Base-by-base conservation (phyloP, 2,888 invertebrate species). In the Thelaira solivaga region DNA sequence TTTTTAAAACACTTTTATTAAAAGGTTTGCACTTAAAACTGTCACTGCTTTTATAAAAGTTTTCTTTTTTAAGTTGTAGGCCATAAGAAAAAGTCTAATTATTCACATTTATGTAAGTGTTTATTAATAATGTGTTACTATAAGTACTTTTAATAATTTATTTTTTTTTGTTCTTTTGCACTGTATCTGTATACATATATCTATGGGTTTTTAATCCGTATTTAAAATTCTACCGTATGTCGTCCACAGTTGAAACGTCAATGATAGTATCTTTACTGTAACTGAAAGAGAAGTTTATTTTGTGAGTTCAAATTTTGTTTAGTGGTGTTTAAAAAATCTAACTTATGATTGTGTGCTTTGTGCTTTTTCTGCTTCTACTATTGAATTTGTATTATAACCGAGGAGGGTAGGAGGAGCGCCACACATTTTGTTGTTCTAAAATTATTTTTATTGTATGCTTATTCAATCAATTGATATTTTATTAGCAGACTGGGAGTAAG, bases 221-320 rank as follows among this genome's bases (percentile, higher is more conserved):
- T 79, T 78, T 45, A 72, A 77, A 71, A 77, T 78, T 68, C 80
- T 80, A 81, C 80, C 79, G 78, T 78, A 78, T 74, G 69, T 78
- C 78, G 89, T 88, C 86, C 87, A 88, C 84, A 83, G 88, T 87
- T 89, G 86, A 88, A 88, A 88, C 88, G 87, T 88, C 88, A 88
- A 88, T 88, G 88, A 85, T 86, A 85, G 85, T 82, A 82, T 81
- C 82, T 81, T 83, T 81, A 83, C 83, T 83, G 83, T 83, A 82
- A 85, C 85, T 84, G 81, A 83, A 83, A 83, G 83, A 83, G 82
- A 82, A 83, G 82, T 82, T 82, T 83, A 55, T 82, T 81, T 82
- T 82, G 80, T 75, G 26, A 45, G 51, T 71, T 55, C 24, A 51
- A 47, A 67, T 43, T n/a, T 16, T 55, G 43, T 74, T 49, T 69